phyloP scores from a whole-genome alignment of 2,113 vertebrate species.

The Austrofundulus limnaeus region DNA sequence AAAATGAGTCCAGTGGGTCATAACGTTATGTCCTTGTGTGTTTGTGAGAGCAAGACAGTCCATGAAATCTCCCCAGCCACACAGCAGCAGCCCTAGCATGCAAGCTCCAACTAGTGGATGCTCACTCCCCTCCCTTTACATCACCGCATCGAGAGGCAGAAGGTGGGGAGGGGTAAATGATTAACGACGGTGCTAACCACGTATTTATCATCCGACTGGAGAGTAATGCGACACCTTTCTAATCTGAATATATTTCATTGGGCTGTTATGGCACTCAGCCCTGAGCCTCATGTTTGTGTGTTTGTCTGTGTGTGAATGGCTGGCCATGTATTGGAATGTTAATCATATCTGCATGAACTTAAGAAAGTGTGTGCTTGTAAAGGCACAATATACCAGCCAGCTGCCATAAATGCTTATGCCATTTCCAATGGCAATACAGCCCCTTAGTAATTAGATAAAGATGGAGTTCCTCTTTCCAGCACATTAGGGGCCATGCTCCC shows the following conservation, averaged over 20 bases:
- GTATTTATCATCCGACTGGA: constrained; percentile 78
- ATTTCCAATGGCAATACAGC: constrained; percentile 48
- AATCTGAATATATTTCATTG: constrained; percentile 82
- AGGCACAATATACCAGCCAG: constrained; percentile 42
- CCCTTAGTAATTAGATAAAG: constrained; percentile 74
- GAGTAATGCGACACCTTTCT: constrained; percentile 79
- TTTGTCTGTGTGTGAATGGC: constrained; percentile 30
- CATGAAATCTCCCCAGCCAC: constrained; percentile 25
- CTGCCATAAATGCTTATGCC: constrained; percentile 37
- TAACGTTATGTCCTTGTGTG: constrained; percentile 39
- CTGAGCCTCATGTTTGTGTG: constrained; percentile 51
- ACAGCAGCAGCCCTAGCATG: constrained; percentile 21
- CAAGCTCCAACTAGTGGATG: constrained; percentile 60
- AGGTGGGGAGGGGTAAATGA: constrained; percentile 70
- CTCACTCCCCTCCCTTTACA: constrained; percentile 48
- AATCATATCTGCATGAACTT: constrained; percentile 64
- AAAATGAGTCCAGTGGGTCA: constrained; percentile 26
- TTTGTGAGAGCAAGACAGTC: constrained; percentile 22
- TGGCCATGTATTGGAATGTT: constrained; percentile 65
- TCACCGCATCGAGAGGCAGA: constrained; percentile 51
- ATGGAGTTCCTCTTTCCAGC: constrained; percentile 65
- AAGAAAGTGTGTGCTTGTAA: constrained; percentile 45
- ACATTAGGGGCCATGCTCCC: constrained; percentile 38
- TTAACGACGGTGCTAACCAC: constrained; percentile 73
- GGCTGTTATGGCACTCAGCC: constrained; percentile 74